Conservation (phyloP, 2,113 vertebrate species). For the Nestor notabilis region DNA sequence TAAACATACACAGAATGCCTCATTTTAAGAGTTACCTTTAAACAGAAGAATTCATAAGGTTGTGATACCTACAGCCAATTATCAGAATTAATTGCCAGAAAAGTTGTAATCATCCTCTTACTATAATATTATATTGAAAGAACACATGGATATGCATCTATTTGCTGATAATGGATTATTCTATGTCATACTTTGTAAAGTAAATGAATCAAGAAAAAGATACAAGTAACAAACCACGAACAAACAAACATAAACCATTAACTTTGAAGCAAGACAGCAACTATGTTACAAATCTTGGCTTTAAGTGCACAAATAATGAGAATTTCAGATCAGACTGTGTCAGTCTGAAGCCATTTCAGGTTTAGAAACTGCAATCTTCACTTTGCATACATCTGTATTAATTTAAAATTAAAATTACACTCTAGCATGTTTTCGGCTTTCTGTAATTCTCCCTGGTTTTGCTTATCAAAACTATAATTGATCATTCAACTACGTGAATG, state of each 20-base stretch:
- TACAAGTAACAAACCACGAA: not conserved
- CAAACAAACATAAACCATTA: not conserved
- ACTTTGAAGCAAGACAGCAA: not conserved
- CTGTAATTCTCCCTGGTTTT: not conserved
- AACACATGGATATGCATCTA: not conserved
- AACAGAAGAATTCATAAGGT: not conserved
- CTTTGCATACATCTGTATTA: not conserved
- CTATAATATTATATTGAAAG: not conserved
- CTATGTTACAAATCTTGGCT: not conserved
- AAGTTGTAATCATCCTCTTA: not conserved
- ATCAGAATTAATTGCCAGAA: not conserved
- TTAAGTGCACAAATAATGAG: not conserved
- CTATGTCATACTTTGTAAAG: not conserved
- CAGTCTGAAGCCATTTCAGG: not conserved
- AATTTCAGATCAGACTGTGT: not conserved
- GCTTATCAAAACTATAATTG: not conserved
- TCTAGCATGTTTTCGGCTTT: not conserved
- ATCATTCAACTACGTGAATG: not conserved
- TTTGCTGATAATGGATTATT: not conserved
- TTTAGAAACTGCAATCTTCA: not conserved
- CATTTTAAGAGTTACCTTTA: not conserved
- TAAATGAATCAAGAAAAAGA: not conserved
- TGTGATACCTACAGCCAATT: not conserved
- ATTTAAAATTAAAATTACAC: not conserved
- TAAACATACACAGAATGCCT: not conserved